These are phyloP conservation scores for Panagrolaimus sp. DNA, from an alignment of 1,140 invertebrate species.

Conservation along the genomic window DNA sequence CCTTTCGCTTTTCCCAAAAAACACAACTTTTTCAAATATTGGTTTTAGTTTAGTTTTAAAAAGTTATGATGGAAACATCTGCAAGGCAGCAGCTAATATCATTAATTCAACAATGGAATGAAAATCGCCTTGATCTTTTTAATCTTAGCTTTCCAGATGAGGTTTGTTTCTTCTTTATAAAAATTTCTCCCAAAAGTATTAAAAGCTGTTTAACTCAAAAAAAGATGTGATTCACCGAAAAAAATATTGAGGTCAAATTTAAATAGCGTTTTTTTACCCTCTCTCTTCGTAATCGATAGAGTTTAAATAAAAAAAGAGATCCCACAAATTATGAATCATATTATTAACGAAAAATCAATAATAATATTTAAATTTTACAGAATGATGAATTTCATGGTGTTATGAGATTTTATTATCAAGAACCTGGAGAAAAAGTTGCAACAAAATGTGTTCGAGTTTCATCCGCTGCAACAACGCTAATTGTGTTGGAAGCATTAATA, in stretches of 20 bases:
- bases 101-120: constrained; percentile 96
- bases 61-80: no score
- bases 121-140: constrained; percentile 93
- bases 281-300: background rate
- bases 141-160: constrained; percentile 94
- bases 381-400: constrained; percentile 96
- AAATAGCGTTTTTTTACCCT: background rate
- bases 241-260: background rate
- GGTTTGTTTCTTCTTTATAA: constrained; percentile 63
- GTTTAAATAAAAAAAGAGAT: no score
- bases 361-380: constrained; percentile 64
- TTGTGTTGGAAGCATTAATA: no score
- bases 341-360: background rate
- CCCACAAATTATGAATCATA: no score
- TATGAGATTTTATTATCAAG: constrained; percentile 95
- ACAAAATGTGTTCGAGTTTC: constrained; percentile 97
- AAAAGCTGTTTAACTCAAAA: background rate
- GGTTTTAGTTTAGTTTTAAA: no score
- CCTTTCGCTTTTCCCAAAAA: no score
- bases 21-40: no score
- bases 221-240: background rate
- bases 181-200: no score
- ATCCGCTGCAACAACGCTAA: constrained; percentile 84
- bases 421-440: constrained; percentile 63
- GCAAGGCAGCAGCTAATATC: constrained; percentile 66